Evolutionary conservation across 2,888 invertebrate genomes (phyloP).

Genomic region (Aporophyla lueneburgensis): DNA sequence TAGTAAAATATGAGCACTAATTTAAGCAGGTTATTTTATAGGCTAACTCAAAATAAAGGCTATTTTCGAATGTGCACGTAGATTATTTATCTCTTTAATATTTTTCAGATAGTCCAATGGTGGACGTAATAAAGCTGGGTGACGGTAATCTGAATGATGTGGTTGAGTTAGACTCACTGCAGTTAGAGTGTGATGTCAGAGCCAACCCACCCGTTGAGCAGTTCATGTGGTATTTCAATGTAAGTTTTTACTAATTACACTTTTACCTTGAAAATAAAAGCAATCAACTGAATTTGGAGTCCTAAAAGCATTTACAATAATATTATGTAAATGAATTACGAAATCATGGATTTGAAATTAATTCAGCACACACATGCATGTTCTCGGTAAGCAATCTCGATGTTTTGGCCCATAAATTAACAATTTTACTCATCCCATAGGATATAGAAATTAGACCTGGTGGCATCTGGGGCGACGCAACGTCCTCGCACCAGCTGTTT

Average conservation of each 20-base stretch:
- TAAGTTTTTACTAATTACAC: slow-evolving; percentile 69
- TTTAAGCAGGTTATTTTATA: slow-evolving; percentile 13
- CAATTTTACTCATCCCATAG: slow-evolving; percentile 45
- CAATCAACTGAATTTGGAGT: neutral
- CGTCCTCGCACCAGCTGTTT: slow-evolving; percentile 72
- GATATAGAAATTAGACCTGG: slow-evolving; percentile 81
- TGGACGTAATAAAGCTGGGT: slow-evolving; percentile 81
- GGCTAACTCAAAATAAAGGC: neutral
- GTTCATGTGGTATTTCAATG: slow-evolving; percentile 87
- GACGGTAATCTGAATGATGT: slow-evolving; percentile 81
- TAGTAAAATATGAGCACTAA: slow-evolving; percentile 14
- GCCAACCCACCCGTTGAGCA: slow-evolving; percentile 87
- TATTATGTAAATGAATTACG: neutral
- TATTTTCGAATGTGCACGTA: neutral
- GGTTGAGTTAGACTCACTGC: slow-evolving; percentile 84
- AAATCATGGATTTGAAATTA: neutral
- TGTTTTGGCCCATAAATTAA: neutral
- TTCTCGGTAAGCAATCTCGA: neutral
- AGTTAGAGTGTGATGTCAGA: slow-evolving; percentile 84
- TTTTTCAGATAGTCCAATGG: slow-evolving; percentile 87
- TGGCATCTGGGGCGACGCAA: slow-evolving; percentile 81
- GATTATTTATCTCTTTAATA: neutral
- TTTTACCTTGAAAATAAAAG: neutral
- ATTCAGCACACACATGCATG: neutral
- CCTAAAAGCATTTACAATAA: neutral